Evolutionary conservation across 2,888 invertebrate species (phyloP), one percentile per base, ranked within the genome.

Genomic region (Bhutanitis thaidina): DNA sequence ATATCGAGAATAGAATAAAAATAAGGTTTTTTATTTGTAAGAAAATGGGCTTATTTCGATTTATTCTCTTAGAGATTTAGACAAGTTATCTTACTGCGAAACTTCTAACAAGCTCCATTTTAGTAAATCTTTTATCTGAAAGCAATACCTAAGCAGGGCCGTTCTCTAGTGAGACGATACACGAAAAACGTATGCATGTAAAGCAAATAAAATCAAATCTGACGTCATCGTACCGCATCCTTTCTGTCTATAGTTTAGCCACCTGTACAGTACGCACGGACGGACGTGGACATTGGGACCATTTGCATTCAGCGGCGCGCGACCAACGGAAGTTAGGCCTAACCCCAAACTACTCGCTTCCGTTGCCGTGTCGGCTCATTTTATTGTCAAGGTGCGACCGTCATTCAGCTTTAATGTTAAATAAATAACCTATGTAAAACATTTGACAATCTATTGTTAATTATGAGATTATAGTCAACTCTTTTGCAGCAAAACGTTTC

Each of bases 221-320:
- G 34, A 43, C 43, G 13, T 43, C 35, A 43, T n/a, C 12, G 9
- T 13, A 35, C 43, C 43, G 20, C 43, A 45, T 50, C 45, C 40
- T 46, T 29, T 35, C n/a, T 36, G 40, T 45, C 60, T 61, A 57
- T 56, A 51, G 58, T 69, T 69, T 69, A 62, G 66, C 73, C 69
- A 77, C 74, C 74, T 74, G 73, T 55, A 62, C 35, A 46, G 39
- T 51, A 60, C 65, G 60, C 57, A 59, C 61, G 67, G 60, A 54
- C 62, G 58, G 58, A 58, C 59, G 53, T 48, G 51, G 12, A 41
- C 41, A 35, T 44, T 35, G 55, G 62, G 61, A 62, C 71, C 74
- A 84, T 88, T 88, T 82, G 82, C 83, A 86, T 87, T 74, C 87
- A 80, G 56, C 77, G 78, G 64, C 65, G 84, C 82, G 80, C 84